phyloP scores from a whole-genome alignment of 2,113 vertebrate species.

The Haliaeetus leucogaster region DNA sequence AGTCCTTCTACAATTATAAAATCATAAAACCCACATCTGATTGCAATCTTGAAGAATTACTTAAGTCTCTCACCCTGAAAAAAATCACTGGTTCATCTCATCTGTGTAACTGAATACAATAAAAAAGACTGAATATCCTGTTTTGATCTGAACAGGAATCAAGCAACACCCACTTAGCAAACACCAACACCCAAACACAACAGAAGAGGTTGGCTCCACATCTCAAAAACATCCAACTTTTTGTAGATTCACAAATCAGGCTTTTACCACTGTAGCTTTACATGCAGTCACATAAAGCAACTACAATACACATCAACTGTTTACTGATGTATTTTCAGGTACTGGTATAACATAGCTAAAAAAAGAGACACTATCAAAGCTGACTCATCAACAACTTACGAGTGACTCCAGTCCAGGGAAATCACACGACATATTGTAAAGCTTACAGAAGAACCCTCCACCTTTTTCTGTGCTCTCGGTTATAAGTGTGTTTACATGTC shows the following conservation, averaged over 20 bases:
- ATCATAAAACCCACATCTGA: not conserved
- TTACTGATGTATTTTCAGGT: not conserved
- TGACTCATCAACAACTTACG: not conserved
- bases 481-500: not conserved
- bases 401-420: not conserved
- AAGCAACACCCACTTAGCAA: slow-evolving; percentile 1
- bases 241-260: not conserved
- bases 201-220: not conserved
- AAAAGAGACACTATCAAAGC: slow-evolving; percentile 2
- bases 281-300: not conserved
- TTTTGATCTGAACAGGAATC: not conserved
- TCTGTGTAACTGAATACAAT: not conserved
- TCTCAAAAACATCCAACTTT: not conserved
- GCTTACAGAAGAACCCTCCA: not conserved
- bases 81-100: not conserved
- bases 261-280: not conserved
- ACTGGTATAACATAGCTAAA: not conserved
- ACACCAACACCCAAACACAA: not conserved
- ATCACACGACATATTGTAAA: not conserved
- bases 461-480: not conserved
- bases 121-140: not conserved
- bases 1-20: not conserved
- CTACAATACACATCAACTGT: not conserved
- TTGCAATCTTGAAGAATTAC: not conserved
- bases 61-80: not conserved